Evolutionary conservation across 1,140 invertebrate genomes (phyloP).

Genomic region (Papilio polytes): DNA sequence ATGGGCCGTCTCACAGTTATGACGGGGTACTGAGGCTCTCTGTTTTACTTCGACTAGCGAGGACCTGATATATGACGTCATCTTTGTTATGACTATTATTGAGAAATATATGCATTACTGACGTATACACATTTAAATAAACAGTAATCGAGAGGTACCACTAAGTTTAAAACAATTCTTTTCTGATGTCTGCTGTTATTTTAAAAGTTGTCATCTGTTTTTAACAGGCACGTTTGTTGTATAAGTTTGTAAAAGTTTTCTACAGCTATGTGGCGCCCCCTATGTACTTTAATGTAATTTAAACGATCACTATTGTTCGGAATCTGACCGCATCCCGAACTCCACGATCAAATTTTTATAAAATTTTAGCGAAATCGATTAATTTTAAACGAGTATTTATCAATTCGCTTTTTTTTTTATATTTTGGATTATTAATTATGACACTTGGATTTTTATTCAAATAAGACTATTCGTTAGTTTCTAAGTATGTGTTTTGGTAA

Average conservation of each 20-base stretch:
- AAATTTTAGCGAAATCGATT: slow-evolving; percentile 16
- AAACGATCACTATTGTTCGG: slow-evolving; percentile 53
- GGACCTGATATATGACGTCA: too few relatives aligned
- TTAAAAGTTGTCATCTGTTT: too few relatives aligned
- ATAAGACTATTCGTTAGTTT: too few relatives aligned
- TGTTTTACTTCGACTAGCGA: background rate
- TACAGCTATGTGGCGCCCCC: slow-evolving; percentile 41
- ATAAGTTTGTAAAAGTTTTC: too few relatives aligned
- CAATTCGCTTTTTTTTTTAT: background rate
- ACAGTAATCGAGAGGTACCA: too few relatives aligned
- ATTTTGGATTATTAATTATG: background rate
- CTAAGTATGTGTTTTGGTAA: background rate
- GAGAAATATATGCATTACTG: too few relatives aligned
- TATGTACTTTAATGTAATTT: slow-evolving; percentile 55
- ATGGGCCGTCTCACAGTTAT: slow-evolving; percentile 79
- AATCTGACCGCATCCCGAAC: slow-evolving; percentile 43
- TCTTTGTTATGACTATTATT: too few relatives aligned
- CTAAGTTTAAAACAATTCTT: background rate
- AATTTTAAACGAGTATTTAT: background rate
- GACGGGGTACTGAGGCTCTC: slow-evolving; percentile 58
- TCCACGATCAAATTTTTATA: background rate
- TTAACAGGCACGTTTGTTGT: too few relatives aligned
- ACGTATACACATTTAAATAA: too few relatives aligned
- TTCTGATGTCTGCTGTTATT: too few relatives aligned
- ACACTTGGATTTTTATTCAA: background rate